Evolutionary conservation across 2,113 vertebrate genomes (phyloP).

Genomic region (Pogona vitticeps): DNA sequence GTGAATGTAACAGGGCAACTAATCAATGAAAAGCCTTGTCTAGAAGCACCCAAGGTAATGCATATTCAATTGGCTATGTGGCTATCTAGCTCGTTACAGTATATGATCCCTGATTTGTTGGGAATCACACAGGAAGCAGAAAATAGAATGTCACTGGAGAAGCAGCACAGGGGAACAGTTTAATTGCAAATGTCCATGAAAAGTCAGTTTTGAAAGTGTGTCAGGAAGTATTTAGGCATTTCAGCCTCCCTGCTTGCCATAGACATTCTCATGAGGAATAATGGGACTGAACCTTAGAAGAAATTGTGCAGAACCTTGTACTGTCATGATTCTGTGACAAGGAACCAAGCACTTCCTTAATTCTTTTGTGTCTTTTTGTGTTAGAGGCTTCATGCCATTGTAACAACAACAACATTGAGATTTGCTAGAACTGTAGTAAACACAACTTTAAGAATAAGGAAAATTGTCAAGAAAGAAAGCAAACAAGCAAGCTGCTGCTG

Average conservation of each 20-base stretch:
- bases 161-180: not conserved
- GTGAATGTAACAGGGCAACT: no score
- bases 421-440: no score
- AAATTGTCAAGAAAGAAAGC: no score
- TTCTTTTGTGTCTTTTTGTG: no score
- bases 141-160: not conserved
- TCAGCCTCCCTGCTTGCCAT: no score
- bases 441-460: no score
- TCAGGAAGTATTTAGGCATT: not conserved
- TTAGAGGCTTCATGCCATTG: no score
- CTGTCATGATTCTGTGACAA: not conserved
- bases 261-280: not conserved
- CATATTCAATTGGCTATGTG: not conserved
- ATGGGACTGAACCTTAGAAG: not conserved
- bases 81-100: not conserved
- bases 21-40: not conserved
- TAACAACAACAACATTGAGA: no score
- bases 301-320: not conserved
- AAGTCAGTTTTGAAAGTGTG: not conserved
- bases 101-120: not conserved
- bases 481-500: not conserved
- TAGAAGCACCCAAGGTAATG: not conserved
- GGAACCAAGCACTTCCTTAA: not conserved
- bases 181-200: not conserved
- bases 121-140: not conserved